Conservation (phyloP, 1,140 invertebrate genomes). For the Diplogasteroides magnus region DNA sequence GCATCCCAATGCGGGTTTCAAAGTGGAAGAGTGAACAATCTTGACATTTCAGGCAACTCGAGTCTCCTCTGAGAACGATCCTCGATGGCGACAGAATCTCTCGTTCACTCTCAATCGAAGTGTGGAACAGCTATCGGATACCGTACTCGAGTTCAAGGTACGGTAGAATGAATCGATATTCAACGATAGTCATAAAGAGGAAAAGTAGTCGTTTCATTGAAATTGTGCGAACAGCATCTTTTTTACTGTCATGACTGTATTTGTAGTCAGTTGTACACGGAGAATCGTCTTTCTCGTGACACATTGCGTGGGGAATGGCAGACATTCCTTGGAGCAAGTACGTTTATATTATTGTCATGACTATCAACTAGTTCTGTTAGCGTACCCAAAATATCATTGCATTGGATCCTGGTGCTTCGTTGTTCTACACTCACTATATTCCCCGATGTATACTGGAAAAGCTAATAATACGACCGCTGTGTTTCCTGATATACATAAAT, state of each 20-base stretch:
- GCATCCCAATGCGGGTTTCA: no score
- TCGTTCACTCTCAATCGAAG: background rate
- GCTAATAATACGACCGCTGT: no score
- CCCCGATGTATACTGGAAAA: no score
- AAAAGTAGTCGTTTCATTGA: background rate
- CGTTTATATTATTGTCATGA: no score
- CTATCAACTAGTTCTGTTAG: no score
- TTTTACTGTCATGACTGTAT: no score
- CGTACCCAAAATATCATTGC: no score
- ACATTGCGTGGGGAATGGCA: background rate
- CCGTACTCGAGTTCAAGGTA: background rate
- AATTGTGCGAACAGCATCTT: no score
- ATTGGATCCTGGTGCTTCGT: no score
- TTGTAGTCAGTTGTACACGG: background rate
- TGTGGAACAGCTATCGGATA: background rate
- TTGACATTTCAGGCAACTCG: background rate
- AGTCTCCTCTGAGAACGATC: background rate
- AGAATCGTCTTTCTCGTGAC: background rate
- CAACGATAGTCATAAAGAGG: background rate
- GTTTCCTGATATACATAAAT: no score
- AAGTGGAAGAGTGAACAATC: no score
- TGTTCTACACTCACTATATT: no score
- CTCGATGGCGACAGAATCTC: background rate
- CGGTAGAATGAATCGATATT: background rate
- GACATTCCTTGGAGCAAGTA: background rate